Conservation (phyloP, 1,140 invertebrate species). For the Caenorhabditis briggsae region DNA sequence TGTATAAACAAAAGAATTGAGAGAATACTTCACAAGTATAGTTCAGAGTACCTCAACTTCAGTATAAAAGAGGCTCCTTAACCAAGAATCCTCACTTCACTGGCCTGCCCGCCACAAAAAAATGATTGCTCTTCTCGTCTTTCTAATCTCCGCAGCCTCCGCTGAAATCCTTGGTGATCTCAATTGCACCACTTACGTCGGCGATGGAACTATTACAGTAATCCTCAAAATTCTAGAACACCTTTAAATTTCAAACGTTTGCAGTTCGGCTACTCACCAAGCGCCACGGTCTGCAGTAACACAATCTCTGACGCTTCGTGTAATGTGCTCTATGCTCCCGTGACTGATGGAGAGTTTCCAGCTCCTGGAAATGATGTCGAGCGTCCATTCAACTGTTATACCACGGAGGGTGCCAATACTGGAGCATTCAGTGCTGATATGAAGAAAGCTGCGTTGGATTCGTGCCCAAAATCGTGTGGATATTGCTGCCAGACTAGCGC, state of each 20-base stretch:
- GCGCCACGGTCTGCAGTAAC: not conserved
- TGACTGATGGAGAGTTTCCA: not conserved
- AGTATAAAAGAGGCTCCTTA: not conserved
- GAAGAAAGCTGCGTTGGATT: constrained; percentile 17
- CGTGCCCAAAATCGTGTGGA: constrained; percentile 56
- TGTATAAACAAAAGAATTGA: not conserved
- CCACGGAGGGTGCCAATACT: not conserved
- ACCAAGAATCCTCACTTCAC: not conserved
- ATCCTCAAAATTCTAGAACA: not conserved
- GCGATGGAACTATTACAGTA: not conserved
- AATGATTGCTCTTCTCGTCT: constrained; percentile 13
- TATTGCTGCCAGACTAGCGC: constrained; percentile 45
- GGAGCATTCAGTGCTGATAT: constrained; percentile 18
- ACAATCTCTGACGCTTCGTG: not conserved
- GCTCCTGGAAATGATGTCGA: not conserved
- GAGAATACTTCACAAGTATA: constrained; percentile 8
- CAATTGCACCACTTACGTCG: not conserved
- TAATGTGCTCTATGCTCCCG: constrained; percentile 1
- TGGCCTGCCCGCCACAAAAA: constrained; percentile 4
- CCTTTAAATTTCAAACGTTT: not conserved
- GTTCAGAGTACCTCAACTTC: not conserved
- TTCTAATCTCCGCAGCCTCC: not conserved
- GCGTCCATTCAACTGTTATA: constrained; percentile 16
- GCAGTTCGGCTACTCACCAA: not conserved
- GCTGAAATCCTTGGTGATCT: not conserved